Conservation (phyloP, 2,888 invertebrate genomes). For the Tipula helvola region DNA sequence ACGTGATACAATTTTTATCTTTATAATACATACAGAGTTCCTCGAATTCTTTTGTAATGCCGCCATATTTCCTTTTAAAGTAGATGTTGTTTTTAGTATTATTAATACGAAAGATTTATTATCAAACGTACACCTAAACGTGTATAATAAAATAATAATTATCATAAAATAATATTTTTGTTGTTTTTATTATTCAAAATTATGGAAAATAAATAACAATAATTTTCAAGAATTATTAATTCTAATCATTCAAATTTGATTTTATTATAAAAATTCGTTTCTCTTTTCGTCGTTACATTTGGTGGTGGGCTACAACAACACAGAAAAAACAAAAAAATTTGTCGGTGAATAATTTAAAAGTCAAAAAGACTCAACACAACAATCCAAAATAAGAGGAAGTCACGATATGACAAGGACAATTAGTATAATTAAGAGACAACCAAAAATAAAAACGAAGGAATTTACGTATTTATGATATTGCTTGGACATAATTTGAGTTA, state of each 20-base stretch:
- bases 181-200: background rate
- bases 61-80: background rate
- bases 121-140: background rate
- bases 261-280: background rate
- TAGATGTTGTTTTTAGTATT: background rate
- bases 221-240: background rate
- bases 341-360: background rate
- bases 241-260: background rate
- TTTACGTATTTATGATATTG: background rate
- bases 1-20: background rate
- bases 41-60: background rate
- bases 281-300: background rate
- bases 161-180: background rate
- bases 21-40: background rate
- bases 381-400: background rate
- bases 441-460: background rate
- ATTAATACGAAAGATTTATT: background rate
- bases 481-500: background rate
- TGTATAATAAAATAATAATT: background rate
- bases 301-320: background rate
- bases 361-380: background rate
- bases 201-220: background rate
- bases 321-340: background rate
- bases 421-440: background rate
- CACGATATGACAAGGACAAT: constrained; percentile 4